These are phyloP conservation scores for Bufo bufo DNA, from an alignment of 2,113 vertebrate species.

Conservation along the genomic window DNA sequence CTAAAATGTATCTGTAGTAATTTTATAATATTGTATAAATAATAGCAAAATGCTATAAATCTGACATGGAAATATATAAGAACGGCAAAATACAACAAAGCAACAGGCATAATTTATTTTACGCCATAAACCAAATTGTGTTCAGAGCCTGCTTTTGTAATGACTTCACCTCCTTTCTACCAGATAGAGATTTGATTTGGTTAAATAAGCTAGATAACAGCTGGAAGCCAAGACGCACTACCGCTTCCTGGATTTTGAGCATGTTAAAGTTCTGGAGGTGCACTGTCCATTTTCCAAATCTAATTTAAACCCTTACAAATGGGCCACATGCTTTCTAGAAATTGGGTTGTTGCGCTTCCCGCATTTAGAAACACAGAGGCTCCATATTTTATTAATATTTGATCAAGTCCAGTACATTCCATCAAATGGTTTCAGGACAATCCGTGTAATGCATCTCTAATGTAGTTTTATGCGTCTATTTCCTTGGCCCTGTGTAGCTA, in stretches of 20 bases:
- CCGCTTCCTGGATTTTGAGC: not conserved
- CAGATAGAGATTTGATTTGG: not conserved
- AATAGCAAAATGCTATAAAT: not conserved
- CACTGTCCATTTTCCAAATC: constrained; percentile 12
- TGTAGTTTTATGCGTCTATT: constrained; percentile 10
- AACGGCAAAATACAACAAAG: not conserved
- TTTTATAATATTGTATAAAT: not conserved
- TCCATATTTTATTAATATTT: constrained; percentile 23
- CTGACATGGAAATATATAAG: not conserved
- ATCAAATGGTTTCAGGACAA: not conserved
- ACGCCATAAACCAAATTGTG: not conserved
- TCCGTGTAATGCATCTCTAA: constrained; percentile 28
- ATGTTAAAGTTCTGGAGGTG: not conserved
- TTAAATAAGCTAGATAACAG: not conserved
- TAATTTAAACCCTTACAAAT: constrained; percentile 8
- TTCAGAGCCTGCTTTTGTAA: not conserved
- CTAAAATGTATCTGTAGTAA: not conserved
- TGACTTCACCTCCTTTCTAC: not conserved
- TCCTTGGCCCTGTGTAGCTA: constrained; percentile 3
- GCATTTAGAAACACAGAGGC: not conserved
- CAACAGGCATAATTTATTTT: not conserved
- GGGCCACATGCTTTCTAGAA: not conserved
- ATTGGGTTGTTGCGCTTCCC: not conserved
- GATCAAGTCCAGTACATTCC: constrained; percentile 13
- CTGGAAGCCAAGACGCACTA: not conserved